Evolutionary conservation across 2,113 vertebrate genomes (phyloP), one percentile per base, ranked within the genome.

Genomic region (Paedocypris sp.): DNA sequence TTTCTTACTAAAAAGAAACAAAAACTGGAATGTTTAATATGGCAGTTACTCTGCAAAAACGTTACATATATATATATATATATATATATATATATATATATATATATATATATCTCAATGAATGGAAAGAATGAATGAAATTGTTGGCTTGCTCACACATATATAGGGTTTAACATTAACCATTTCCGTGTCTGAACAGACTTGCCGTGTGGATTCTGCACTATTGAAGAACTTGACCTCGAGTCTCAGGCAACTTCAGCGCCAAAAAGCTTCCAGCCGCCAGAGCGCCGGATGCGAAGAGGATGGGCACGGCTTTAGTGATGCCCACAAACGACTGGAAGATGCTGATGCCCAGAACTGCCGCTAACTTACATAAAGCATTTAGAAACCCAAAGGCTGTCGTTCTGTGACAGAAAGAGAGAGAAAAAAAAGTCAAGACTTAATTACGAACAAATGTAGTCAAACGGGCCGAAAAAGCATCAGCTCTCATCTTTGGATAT

Each of bases 301-400:
- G 78, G 79, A 98, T 98, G 72, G 93, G 94, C 56, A 93, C 91
- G 0, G 94, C 92, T 80, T 96, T 94, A 71, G 92, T 93, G 79
- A 97, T 87, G 2, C 91, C 92, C 26, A 98, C 93, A 3, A 98
- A 95, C 10, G 94, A 98, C 0, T 91, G 91, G 80, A 98, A 98
- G 85, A 94, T 95, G 83, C 91, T 94, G 75, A 96, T 96, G 35
- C 93, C 94, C 81, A 98, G 75, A 46, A 97, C 92, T 0, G 94
- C 92, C 0, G 94, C 94, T 73, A 97, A 66, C 69, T 95, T 95
- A 66, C 93, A 95, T 39, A 97, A 85, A 0, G 93, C 92, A 0
- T 98, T 98, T 66, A 98, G 88, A 83, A 98, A 98, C 1, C 94
- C 94, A 0, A 98, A 98, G 0, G 93, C 94, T 0, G 94, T 97